phyloP scores from a whole-genome alignment of 2,797 vertebrate species.

The Harpagifer antarcticus region DNA sequence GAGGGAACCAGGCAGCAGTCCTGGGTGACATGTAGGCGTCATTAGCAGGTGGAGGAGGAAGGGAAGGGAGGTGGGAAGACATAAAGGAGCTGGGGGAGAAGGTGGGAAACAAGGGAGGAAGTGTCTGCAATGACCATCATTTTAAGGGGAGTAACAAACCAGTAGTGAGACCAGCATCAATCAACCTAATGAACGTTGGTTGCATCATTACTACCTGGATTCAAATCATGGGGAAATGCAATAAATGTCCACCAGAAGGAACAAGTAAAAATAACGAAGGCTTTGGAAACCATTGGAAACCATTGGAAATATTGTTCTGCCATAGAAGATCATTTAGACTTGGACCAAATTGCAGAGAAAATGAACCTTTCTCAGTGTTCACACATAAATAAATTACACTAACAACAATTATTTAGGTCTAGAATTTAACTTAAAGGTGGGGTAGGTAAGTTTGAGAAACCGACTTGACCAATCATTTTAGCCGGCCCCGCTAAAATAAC shows the following conservation, averaged over 20 bases:
- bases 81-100: constrained; percentile 37
- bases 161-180: constrained; percentile 24
- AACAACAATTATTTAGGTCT: background rate
- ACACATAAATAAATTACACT: background rate
- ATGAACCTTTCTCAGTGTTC: background rate
- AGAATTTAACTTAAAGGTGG: background rate
- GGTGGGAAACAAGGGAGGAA: background rate
- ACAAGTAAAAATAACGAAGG: background rate
- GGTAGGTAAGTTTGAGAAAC: too few species aligned
- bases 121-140: constrained; percentile 8
- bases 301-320: background rate
- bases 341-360: constrained; percentile 1
- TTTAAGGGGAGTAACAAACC: constrained; percentile 32
- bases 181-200: constrained; percentile 35
- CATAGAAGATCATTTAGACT: background rate
- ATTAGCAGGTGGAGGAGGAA: constrained; percentile 39
- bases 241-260: constrained; percentile 11
- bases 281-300: too few species aligned
- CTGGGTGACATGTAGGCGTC: constrained; percentile 45
- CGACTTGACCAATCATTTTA: too few species aligned
- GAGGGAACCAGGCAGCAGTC: constrained; percentile 46
- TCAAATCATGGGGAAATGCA: constrained; percentile 16
- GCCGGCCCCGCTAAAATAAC: too few species aligned
- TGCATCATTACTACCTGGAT: constrained; percentile 8
- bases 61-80: constrained; percentile 4